Conservation (phyloP, 2,888 invertebrate genomes). For the Xestia c-nigrum region DNA sequence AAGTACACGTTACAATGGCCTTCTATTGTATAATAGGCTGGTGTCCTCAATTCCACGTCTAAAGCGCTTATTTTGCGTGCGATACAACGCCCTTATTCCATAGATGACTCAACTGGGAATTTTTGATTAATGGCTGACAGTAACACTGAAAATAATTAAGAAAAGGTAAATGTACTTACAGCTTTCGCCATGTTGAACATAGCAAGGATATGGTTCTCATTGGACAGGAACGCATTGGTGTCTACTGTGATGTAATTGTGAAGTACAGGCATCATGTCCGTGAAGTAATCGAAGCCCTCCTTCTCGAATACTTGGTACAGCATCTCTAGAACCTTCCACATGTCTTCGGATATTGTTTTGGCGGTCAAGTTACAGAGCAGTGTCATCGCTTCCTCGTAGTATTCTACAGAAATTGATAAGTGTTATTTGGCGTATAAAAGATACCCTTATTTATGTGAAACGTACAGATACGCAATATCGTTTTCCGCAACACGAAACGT, state of each 20-base stretch:
- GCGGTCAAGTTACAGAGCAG: conserved; percentile 97
- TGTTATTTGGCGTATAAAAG: background rate
- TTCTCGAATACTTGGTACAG: conserved; percentile 97
- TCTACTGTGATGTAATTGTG: conserved; percentile 99
- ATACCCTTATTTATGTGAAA: background rate
- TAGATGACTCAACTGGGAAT: background rate
- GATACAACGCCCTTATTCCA: background rate
- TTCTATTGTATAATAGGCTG: too few species aligned
- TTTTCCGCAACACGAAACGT: background rate
- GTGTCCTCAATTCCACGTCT: too few species aligned
- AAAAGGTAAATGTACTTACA: conserved; percentile 85
- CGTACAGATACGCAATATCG: background rate
- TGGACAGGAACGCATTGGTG: conserved; percentile 97
- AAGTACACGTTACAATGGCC: background rate
- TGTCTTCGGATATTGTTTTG: conserved; percentile 96
- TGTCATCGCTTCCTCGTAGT: conserved; percentile 99
- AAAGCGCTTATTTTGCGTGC: too few species aligned
- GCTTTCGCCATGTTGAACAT: conserved; percentile 98
- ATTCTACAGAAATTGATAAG: conserved; percentile 91
- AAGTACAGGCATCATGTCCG: conserved; percentile 99
- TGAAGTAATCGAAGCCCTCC: conserved; percentile 98
- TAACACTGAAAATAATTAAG: background rate
- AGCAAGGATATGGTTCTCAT: conserved; percentile 96
- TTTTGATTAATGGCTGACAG: background rate
- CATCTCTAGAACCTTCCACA: conserved; percentile 98